phyloP scores from a whole-genome alignment of 2,888 invertebrate species.

The Electrophaes corylata region DNA sequence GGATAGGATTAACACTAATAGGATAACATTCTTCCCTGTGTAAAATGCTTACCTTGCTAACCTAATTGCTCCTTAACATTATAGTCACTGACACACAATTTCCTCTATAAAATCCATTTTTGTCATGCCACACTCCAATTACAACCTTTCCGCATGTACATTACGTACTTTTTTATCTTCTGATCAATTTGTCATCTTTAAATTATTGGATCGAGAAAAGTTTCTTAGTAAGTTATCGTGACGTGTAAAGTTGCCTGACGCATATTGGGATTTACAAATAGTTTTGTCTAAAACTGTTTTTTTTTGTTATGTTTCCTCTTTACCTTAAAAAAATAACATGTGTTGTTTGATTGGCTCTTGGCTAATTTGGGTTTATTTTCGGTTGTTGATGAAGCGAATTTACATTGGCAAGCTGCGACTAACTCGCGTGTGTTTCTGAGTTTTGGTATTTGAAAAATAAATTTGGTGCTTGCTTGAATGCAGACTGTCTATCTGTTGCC shows the following conservation, averaged over 20 bases:
- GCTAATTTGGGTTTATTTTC: slow-evolving; percentile 20
- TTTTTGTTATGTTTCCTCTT: slow-evolving; percentile 3
- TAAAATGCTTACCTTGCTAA: no score
- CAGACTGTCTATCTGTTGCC: slow-evolving; percentile 13
- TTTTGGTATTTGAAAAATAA: slow-evolving; percentile 19
- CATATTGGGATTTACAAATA: slow-evolving; percentile 5
- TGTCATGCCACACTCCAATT: no score
- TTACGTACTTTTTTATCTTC: no score
- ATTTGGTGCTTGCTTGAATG: slow-evolving; percentile 21
- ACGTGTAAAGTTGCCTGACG: slow-evolving; percentile 12
- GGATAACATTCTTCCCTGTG: no score
- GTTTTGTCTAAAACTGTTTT: slow-evolving; percentile 7
- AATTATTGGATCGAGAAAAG: not conserved
- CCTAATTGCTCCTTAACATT: no score
- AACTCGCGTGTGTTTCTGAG: slow-evolving; percentile 17
- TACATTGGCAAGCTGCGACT: slow-evolving; percentile 11
- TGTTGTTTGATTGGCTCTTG: slow-evolving; percentile 8
- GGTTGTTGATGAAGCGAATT: slow-evolving; percentile 4
- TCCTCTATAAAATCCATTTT: no score
- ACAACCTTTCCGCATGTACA: no score
- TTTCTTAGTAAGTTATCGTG: not conserved
- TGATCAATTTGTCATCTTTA: no score
- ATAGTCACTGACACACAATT: no score
- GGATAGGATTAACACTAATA: no score
- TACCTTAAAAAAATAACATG: slow-evolving; percentile 3